Evolutionary conservation across 2,888 invertebrate genomes (phyloP).

Genomic region (Agrenia bidenticulata): DNA sequence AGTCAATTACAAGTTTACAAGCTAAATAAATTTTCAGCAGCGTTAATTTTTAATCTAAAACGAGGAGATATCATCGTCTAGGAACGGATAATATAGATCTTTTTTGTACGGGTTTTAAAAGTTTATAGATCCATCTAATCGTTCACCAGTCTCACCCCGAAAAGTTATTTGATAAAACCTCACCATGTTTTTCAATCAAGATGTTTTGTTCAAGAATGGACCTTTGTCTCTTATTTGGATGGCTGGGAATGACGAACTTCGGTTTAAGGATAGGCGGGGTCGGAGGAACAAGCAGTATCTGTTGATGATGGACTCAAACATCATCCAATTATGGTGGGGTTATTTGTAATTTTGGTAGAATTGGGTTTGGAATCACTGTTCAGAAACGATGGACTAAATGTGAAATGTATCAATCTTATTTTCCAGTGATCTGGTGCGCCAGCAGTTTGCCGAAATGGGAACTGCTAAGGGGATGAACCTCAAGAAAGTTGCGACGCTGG

Average conservation of each 20-base stretch:
- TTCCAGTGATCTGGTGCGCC: slow-evolving; percentile 7
- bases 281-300: slow-evolving; percentile 15
- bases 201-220: slow-evolving; percentile 31
- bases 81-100: too few species aligned
- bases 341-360: background rate
- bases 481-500: slow-evolving; percentile 20
- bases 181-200: slow-evolving; percentile 36
- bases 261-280: slow-evolving; percentile 4
- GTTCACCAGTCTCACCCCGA: too few species aligned
- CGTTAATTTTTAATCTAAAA: too few species aligned
- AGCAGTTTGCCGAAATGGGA: slow-evolving; percentile 27
- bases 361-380: background rate
- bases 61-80: too few species aligned
- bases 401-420: background rate
- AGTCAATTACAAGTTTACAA: too few species aligned
- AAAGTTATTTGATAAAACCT: too few species aligned
- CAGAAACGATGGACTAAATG: too few species aligned
- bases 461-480: slow-evolving; percentile 22
- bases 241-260: slow-evolving; percentile 24
- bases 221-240: slow-evolving; percentile 35
- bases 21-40: too few species aligned
- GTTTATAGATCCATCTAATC: background rate
- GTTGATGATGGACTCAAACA: slow-evolving; percentile 2
- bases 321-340: slow-evolving; percentile 17
- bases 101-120: background rate